A percentile compares a stretch with the other conserved stretches of the same genome.
phyloP scores from a whole-genome alignment of 2,888 invertebrate genomes.

The Malthinus seriepunctatus region DNA sequence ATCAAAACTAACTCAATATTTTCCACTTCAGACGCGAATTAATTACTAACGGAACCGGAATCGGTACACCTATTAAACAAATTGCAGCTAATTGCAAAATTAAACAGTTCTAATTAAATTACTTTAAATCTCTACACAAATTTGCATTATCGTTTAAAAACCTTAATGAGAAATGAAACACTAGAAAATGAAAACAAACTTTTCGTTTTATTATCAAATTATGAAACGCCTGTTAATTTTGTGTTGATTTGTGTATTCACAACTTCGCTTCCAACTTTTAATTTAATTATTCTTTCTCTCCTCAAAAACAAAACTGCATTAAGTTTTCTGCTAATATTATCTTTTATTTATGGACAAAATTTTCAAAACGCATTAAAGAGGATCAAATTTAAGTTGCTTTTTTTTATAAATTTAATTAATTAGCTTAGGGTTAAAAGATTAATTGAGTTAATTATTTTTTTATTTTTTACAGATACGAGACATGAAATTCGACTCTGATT shows the following conservation, averaged over 20 bases:
- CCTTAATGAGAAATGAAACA: slow-evolving; percentile 41
- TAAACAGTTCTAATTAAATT: slow-evolving; percentile 28
- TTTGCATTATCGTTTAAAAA: slow-evolving; percentile 39
- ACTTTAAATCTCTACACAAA: slow-evolving; percentile 21
- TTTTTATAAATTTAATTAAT: too few relatives aligned
- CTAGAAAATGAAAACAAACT: slow-evolving; percentile 41
- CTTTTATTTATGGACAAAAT: slow-evolving; percentile 10
- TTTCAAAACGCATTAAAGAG: not conserved
- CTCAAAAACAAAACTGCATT: slow-evolving; percentile 25
- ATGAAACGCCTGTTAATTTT: slow-evolving; percentile 47
- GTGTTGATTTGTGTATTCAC: slow-evolving; percentile 50
- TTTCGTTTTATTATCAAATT: slow-evolving; percentile 46
- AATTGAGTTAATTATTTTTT: too few relatives aligned
- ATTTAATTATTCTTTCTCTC: slow-evolving; percentile 41
- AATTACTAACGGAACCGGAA: slow-evolving; percentile 30
- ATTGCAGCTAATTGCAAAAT: slow-evolving; percentile 36
- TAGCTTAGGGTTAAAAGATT: too few relatives aligned
- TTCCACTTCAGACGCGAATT: slow-evolving; percentile 35
- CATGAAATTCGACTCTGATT: too few relatives aligned
- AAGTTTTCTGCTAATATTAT: slow-evolving; percentile 36
- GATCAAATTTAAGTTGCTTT: too few relatives aligned
- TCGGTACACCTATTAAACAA: slow-evolving; percentile 36
- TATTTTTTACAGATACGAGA: too few relatives aligned
- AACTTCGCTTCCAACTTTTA: slow-evolving; percentile 46
- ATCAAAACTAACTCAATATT: slow-evolving; percentile 35